A percentile compares a stretch with the other conserved stretches of the same genome.
Conservation (phyloP, 2,888 invertebrate species). For the Temnothorax unifasciatus region DNA sequence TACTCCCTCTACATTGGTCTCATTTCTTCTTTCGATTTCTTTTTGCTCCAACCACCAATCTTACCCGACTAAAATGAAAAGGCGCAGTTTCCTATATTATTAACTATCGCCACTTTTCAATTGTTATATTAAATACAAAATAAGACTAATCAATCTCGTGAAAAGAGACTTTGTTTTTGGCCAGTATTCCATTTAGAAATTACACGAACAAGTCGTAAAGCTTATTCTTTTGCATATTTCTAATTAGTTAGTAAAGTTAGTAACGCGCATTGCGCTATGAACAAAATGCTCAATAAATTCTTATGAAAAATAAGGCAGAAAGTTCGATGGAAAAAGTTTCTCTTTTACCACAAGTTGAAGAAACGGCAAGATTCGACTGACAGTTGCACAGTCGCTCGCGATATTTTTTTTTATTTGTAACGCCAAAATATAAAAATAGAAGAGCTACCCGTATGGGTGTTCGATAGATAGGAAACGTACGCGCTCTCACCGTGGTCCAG, state of each 20-base stretch:
- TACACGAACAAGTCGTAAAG: not conserved
- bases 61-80: not conserved
- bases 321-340: not conserved
- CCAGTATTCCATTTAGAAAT: conserved; percentile 11
- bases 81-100: conserved; percentile 15
- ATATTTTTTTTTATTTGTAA: conserved; percentile 20
- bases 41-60: conserved; percentile 21
- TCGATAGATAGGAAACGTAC: conserved; percentile 31
- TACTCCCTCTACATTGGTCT: not conserved
- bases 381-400: not conserved
- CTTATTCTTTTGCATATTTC: not conserved
- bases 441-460: not conserved
- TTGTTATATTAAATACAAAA: not conserved
- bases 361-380: not conserved
- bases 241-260: conserved; percentile 21
- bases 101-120: conserved; percentile 1
- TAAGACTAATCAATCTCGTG: not conserved
- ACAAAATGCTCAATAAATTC: not conserved
- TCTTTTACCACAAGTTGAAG: not conserved
- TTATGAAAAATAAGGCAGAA: not conserved
- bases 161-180: not conserved
- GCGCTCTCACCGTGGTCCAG: conserved; percentile 10
- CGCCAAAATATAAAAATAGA: not conserved
- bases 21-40: not conserved
- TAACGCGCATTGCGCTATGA: not conserved